These are phyloP conservation scores for Calameuta idolon DNA, from an alignment of 2,888 invertebrate species.

Conservation along the genomic window DNA sequence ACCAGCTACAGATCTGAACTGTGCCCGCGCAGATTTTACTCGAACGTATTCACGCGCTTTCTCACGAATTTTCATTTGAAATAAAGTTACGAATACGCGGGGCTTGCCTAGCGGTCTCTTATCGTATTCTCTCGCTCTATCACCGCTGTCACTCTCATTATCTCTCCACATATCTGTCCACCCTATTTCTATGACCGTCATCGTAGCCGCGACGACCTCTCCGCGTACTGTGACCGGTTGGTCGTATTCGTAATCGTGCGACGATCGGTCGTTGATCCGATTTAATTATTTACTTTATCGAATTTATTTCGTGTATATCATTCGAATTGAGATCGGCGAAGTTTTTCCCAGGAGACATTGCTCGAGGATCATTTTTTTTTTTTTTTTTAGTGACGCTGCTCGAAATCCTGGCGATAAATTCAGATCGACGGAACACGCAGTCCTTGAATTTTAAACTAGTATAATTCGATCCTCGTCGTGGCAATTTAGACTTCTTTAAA, in stretches of 20 bases:
- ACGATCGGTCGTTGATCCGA: neutral
- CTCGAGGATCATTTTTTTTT: neutral
- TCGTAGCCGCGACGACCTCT: neutral
- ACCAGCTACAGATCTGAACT: constrained; percentile 46
- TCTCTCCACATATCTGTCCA: neutral
- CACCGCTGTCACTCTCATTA: neutral
- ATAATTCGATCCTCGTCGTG: neutral
- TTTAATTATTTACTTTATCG: neutral
- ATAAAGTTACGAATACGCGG: constrained; percentile 33
- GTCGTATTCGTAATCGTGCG: neutral
- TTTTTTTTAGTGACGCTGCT: neutral
- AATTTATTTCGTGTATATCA: neutral
- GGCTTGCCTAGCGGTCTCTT: neutral
- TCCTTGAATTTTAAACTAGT: neutral
- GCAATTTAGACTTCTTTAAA: neutral
- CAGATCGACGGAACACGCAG: neutral
- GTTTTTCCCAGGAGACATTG: neutral
- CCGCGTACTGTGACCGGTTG: no score
- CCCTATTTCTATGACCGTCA: neutral
- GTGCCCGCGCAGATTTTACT: constrained; percentile 59
- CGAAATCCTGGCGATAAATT: neutral
- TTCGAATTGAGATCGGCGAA: neutral
- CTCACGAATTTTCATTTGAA: constrained; percentile 64
- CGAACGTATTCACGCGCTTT: constrained; percentile 62
- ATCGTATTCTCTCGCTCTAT: neutral